phyloP scores from a whole-genome alignment of 2,113 vertebrate species.

The Apodemus speciosus region DNA sequence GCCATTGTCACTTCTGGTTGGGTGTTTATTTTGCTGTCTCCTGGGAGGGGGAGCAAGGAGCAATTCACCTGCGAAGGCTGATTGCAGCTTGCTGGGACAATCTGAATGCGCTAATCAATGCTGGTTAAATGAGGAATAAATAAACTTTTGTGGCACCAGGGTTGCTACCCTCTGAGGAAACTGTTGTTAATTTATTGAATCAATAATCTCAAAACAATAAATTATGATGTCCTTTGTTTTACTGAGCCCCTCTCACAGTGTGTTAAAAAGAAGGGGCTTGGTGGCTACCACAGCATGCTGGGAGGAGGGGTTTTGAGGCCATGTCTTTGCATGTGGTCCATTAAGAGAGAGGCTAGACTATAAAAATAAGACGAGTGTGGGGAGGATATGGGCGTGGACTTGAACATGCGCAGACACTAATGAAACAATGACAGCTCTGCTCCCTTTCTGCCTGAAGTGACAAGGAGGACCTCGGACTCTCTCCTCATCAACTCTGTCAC shows the following conservation, averaged over 20 bases:
- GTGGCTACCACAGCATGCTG: conserved; percentile 80
- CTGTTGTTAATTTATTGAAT: conserved; percentile 86
- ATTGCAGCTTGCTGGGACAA: conserved; percentile 79
- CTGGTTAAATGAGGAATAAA: conserved; percentile 82
- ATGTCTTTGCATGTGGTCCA: conserved; percentile 73
- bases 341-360: conserved; percentile 77
- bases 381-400: background rate
- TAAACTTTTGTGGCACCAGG: conserved; percentile 80
- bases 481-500: conserved; percentile 60
- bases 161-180: conserved; percentile 82
- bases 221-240: conserved; percentile 85
- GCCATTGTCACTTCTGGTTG: conserved; percentile 76
- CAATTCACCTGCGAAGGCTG: conserved; percentile 83
- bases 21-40: conserved; percentile 84
- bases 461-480: conserved; percentile 5
- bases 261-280: conserved; percentile 79
- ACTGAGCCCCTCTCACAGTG: conserved; percentile 76
- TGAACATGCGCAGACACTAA: conserved; percentile 58
- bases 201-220: conserved; percentile 86
- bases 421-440: conserved; percentile 22
- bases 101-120: conserved; percentile 86
- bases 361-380: conserved; percentile 67
- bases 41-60: conserved; percentile 62
- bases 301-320: conserved; percentile 62
- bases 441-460: conserved; percentile 46